Percentiles rank a stretch among this genome's conserved stretches.
Conservation (phyloP, 2,888 invertebrate genomes). For the Copidosoma aretas region DNA sequence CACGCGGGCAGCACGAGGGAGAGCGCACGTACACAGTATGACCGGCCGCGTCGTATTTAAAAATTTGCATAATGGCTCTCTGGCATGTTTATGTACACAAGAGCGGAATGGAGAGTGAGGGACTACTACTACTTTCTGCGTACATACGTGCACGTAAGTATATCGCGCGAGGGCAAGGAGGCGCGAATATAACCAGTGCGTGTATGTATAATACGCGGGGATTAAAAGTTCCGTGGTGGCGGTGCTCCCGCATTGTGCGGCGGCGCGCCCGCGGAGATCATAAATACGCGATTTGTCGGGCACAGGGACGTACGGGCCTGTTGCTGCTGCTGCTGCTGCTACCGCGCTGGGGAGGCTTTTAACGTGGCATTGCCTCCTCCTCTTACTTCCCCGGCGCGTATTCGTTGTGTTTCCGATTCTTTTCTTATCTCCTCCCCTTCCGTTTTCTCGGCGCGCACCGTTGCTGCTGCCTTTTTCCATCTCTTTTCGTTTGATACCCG, state of each 20-base stretch:
- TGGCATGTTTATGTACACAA: conserved; percentile 61
- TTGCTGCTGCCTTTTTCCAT: conserved; percentile 22
- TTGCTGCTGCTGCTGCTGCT: not conserved
- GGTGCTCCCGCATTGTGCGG: conserved; percentile 50
- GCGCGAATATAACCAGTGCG: too few relatives aligned
- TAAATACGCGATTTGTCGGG: conserved; percentile 61
- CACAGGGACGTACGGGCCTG: too few relatives aligned
- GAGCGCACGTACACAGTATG: not conserved
- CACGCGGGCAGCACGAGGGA: not conserved
- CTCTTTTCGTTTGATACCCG: conserved; percentile 1
- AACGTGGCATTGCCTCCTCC: conserved; percentile 12
- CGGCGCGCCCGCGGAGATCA: conserved; percentile 51
- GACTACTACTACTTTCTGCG: not conserved
- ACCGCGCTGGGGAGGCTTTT: not conserved
- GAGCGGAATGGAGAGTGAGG: not conserved
- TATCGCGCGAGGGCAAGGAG: conserved; percentile 45
- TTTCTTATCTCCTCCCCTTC: not conserved
- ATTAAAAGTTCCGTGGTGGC: conserved; percentile 60
- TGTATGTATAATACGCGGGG: too few relatives aligned
- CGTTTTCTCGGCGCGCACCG: not conserved
- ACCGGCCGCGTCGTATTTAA: conserved; percentile 55
- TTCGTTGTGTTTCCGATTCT: conserved; percentile 18
- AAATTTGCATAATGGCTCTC: conserved; percentile 61
- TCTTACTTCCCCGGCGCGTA: conserved; percentile 12
- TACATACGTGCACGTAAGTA: conserved; percentile 14